A percentile compares a stretch with the other conserved stretches of the same genome.
phyloP scores from a whole-genome alignment of 1,140 invertebrate genomes.

The Temnothorax curvispinosus region DNA sequence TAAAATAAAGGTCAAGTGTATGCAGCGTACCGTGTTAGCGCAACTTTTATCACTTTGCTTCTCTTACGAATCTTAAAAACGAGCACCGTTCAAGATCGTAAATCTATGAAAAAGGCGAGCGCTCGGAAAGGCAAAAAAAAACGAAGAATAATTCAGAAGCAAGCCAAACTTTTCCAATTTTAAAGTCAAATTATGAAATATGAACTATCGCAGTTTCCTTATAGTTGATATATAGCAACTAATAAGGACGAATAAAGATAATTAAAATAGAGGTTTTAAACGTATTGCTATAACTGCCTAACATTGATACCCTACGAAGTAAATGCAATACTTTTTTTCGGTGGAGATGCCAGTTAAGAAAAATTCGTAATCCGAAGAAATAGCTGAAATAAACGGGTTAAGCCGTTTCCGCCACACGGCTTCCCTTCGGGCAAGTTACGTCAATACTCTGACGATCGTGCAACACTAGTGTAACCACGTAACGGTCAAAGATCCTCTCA shows the following conservation, averaged over 20 bases:
- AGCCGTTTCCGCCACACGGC: slow-evolving; percentile 29
- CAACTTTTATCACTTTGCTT: slow-evolving; percentile 64
- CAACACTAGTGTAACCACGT: slow-evolving; percentile 60
- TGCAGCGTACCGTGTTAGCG: slow-evolving; percentile 69
- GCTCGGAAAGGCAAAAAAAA: background rate
- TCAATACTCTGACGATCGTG: slow-evolving; percentile 60
- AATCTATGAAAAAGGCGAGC: background rate
- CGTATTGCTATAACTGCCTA: background rate
- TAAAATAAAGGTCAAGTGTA: slow-evolving; percentile 85
- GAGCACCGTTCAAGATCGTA: background rate
- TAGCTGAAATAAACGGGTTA: background rate
- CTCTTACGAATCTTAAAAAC: slow-evolving; percentile 44
- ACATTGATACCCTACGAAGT: background rate
- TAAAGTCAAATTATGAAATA: background rate
- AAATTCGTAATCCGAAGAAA: background rate
- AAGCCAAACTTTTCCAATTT: slow-evolving; percentile 17
- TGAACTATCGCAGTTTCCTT: background rate
- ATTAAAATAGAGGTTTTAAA: slow-evolving; percentile 9
- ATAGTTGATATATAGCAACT: background rate
- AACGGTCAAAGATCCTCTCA: slow-evolving; percentile 60
- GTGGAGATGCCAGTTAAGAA: background rate
- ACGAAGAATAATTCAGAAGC: background rate
- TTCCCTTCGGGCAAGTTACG: slow-evolving; percentile 44
- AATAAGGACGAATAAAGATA: background rate
- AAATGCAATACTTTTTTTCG: background rate